Evolutionary conservation across 2,797 vertebrate species (phyloP).

Genomic region (Melanogrammus aeglefinus): DNA sequence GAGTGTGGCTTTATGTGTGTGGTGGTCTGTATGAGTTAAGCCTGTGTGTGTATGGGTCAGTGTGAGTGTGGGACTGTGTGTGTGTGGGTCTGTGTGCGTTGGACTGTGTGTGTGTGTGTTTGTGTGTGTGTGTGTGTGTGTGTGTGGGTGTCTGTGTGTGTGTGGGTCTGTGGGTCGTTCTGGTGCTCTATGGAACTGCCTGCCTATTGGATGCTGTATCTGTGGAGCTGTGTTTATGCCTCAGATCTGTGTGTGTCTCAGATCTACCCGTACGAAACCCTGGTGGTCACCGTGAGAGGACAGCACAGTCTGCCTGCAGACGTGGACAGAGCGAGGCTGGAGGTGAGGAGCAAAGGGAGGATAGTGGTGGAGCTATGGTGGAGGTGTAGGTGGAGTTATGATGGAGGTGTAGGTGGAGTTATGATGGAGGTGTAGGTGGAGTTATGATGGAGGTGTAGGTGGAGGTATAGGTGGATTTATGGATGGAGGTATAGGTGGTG

Average conservation of each 20-base stretch:
- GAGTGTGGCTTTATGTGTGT: not conserved
- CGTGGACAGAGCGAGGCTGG: slow-evolving; percentile 88
- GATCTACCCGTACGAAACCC: slow-evolving; percentile 91
- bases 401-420: no score
- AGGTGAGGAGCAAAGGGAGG: slow-evolving; percentile 71
- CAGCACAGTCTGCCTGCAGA: slow-evolving; percentile 87
- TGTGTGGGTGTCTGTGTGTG: no score
- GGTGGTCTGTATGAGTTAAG: not conserved
- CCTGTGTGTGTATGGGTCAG: not conserved
- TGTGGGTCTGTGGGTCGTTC: not conserved
- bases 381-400: no score
- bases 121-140: no score
- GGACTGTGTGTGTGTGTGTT: no score
- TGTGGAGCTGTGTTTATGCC: not conserved
- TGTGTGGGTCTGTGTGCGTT: no score
- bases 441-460: slow-evolving; percentile 76
- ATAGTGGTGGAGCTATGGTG: no score
- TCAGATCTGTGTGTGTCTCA: slow-evolving; percentile 42
- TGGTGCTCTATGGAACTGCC: not conserved
- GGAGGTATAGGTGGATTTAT: no score
- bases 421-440: no score
- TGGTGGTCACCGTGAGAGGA: slow-evolving; percentile 89
- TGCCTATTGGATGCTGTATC: not conserved
- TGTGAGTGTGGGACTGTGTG: not conserved
- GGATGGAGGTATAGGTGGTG: no score